Conservation (phyloP, 92 coral and sea anemone species). For the Epizoanthus scotinus region DNA sequence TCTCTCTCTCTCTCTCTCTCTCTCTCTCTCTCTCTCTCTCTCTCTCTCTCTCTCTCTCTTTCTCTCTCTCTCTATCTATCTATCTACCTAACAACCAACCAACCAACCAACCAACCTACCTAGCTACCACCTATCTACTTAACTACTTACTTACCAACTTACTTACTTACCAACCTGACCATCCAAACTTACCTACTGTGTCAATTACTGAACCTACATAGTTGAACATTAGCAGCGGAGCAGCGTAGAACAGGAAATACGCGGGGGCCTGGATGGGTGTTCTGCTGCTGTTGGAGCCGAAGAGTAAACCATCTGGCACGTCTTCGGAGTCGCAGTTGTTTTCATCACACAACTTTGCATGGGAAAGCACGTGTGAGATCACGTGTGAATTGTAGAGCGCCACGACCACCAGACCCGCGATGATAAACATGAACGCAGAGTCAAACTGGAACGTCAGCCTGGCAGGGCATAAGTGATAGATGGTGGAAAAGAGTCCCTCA, state of each 20-base stretch:
- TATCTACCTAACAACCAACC: no score
- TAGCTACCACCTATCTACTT: no score
- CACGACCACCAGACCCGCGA: slow-evolving; percentile 81
- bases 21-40: no score
- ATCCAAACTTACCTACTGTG: slow-evolving; percentile 40
- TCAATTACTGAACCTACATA: slow-evolving; percentile 87
- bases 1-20: no score
- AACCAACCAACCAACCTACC: no score
- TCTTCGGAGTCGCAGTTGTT: not conserved
- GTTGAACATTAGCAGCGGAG: slow-evolving; percentile 79
- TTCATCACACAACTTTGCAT: not conserved
- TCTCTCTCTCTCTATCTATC: no score
- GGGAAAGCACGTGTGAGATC: slow-evolving; percentile 18
- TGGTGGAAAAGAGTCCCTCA: slow-evolving; percentile 92
- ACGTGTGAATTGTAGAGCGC: slow-evolving; percentile 78
- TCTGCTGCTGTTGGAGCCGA: slow-evolving; percentile 32
- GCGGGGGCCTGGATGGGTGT: slow-evolving; percentile 77
- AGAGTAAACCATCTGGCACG: slow-evolving; percentile 13
- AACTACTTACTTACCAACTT: no score
- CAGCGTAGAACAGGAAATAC: slow-evolving; percentile 86
- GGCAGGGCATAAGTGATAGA: slow-evolving; percentile 90
- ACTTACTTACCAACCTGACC: no score
- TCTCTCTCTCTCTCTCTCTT: no score
- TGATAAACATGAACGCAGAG: slow-evolving; percentile 95
- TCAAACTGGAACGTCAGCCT: slow-evolving; percentile 96